phyloP scores from a whole-genome alignment of 1,140 invertebrate genomes.

The Drosophila sproati region DNA sequence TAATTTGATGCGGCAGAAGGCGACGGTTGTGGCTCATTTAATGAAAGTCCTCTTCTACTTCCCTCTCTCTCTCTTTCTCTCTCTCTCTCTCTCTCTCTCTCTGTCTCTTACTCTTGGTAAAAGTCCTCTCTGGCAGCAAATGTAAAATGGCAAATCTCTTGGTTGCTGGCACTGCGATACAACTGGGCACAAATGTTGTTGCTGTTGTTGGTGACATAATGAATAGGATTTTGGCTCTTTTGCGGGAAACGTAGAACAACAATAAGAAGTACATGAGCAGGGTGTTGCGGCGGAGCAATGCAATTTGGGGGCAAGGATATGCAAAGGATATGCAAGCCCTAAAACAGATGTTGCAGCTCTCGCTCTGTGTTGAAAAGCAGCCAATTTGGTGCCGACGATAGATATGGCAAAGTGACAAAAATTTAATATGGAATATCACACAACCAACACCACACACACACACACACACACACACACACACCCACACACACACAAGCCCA shows the following conservation, averaged over 20 bases:
- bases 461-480: conserved; percentile 4
- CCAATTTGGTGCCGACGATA: conserved; percentile 78
- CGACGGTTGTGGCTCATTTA: conserved; percentile 55
- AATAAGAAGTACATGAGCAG: neutral
- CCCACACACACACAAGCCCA: conserved; percentile 2
- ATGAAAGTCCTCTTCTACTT: conserved; percentile 45
- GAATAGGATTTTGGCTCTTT: conserved; percentile 76
- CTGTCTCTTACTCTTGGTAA: too few species aligned
- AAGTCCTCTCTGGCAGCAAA: conserved; percentile 13
- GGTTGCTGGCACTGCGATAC: conserved; percentile 22
- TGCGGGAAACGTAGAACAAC: conserved; percentile 57
- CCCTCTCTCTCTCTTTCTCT: neutral
- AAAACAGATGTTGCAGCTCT: conserved; percentile 83
- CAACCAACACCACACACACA: neutral
- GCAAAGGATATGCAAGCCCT: conserved; percentile 72
- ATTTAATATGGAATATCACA: conserved; percentile 72
- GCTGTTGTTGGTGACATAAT: conserved; percentile 67
- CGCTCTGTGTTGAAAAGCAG: conserved; percentile 77
- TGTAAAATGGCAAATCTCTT: conserved; percentile 46
- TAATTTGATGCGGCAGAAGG: conserved; percentile 74
- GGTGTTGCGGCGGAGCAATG: conserved; percentile 30
- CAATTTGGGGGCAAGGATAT: conserved; percentile 79
- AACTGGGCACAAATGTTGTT: conserved; percentile 29
- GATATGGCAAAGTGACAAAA: conserved; percentile 84
- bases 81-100: neutral